Evolutionary conservation across 2,888 invertebrate species (phyloP).

Genomic region (Chironomus tentans): DNA sequence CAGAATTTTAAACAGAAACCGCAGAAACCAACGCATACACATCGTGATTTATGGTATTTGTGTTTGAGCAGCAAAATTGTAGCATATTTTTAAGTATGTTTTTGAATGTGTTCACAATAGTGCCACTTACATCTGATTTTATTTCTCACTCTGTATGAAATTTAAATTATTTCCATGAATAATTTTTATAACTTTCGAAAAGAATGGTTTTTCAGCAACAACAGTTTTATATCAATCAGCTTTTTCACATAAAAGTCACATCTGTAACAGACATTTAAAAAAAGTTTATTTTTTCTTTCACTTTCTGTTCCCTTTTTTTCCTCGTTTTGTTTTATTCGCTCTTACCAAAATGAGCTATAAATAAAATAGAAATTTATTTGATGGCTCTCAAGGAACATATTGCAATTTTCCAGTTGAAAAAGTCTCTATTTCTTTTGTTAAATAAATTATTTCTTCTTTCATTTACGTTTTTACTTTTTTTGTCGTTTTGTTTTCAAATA

Average conservation of each 20-base stretch:
- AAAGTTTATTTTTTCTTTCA: background rate
- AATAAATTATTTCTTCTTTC: too few species aligned
- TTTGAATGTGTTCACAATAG: too few species aligned
- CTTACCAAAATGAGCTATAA: background rate
- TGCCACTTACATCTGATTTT: too few species aligned
- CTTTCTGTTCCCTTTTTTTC: background rate
- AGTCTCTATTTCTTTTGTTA: too few species aligned
- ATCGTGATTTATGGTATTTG: background rate
- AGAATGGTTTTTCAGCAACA: too few species aligned
- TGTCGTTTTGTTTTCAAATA: too few species aligned
- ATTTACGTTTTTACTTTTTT: too few species aligned
- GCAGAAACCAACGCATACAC: background rate
- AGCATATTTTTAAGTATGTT: background rate
- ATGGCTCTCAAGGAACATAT: background rate
- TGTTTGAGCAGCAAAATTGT: background rate
- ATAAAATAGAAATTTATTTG: slow-evolving; percentile 4
- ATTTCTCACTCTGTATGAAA: too few species aligned
- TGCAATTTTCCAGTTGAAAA: too few species aligned
- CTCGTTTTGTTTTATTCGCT: background rate
- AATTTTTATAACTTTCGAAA: too few species aligned
- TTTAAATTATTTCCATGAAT: too few species aligned
- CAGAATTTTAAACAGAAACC: background rate
- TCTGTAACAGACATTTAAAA: background rate
- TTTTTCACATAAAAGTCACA: slow-evolving; percentile 6
- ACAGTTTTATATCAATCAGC: background rate